Conservation (phyloP, 1,140 invertebrate species). For the Homarus americanus region DNA sequence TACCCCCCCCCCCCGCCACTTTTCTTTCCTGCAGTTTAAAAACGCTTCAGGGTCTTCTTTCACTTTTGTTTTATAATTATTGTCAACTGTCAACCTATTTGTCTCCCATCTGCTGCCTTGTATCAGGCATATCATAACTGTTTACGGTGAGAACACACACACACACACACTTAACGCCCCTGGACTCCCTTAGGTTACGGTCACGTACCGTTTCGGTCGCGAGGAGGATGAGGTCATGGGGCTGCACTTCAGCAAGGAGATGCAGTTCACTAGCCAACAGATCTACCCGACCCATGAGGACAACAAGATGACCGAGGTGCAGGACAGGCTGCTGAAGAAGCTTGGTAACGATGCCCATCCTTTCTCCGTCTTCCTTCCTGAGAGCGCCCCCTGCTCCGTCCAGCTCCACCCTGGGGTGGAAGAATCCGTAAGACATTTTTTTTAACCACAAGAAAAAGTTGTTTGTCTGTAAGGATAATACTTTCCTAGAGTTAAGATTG, state of each 20-base stretch:
- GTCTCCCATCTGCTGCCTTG: too few species aligned
- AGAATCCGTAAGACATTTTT: conserved; percentile 82
- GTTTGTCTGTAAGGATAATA: too few species aligned
- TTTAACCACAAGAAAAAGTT: too few species aligned
- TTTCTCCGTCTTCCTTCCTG: conserved; percentile 67
- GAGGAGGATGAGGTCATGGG: conserved; percentile 97
- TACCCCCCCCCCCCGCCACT: too few species aligned
- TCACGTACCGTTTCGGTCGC: conserved; percentile 92
- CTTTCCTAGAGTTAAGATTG: too few species aligned
- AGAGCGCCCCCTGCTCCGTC: conserved; percentile 87
- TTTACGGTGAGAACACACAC: neutral
- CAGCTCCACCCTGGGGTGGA: conserved; percentile 86
- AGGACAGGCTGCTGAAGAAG: conserved; percentile 76
- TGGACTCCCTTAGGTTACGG: conserved; percentile 59
- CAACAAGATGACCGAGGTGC: conserved; percentile 82
- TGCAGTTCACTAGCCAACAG: conserved; percentile 87
- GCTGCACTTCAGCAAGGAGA: conserved; percentile 93
- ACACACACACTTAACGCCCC: neutral
- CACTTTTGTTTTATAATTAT: too few species aligned
- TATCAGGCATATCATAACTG: too few species aligned
- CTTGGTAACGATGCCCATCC: conserved; percentile 75
- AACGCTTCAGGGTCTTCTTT: too few species aligned
- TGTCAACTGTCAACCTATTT: too few species aligned
- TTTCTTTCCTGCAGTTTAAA: too few species aligned
- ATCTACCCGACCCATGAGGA: conserved; percentile 85